Evolutionary conservation across 2,888 invertebrate genomes (phyloP).

Genomic region (Sinohyriopsis cumingii): DNA sequence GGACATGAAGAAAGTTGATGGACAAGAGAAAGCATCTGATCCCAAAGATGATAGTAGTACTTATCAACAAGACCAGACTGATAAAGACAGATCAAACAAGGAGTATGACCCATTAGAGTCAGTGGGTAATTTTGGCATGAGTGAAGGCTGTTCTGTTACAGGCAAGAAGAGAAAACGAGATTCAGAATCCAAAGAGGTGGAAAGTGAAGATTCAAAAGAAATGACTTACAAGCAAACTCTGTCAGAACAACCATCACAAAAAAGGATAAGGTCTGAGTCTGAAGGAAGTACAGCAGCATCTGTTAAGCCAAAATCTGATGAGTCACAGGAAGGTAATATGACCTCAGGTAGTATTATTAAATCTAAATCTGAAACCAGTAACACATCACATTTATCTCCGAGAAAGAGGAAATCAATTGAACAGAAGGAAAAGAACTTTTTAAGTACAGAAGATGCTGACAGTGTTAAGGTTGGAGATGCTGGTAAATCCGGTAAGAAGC

Average conservation of each 20-base stretch:
- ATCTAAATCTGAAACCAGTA: slow-evolving; percentile 1
- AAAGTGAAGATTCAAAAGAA: slow-evolving; percentile 8
- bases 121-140: background rate
- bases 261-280: background rate
- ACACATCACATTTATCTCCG: slow-evolving; percentile 4
- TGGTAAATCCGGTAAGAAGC: slow-evolving; percentile 25
- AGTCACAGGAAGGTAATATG: slow-evolving; percentile 6
- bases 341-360: background rate
- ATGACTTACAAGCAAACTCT: slow-evolving; percentile 3
- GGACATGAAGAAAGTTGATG: background rate
- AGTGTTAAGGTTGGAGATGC: slow-evolving; percentile 8
- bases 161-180: background rate
- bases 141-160: background rate
- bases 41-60: too few species aligned
- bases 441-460: slow-evolving; percentile 7
- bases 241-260: background rate
- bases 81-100: background rate
- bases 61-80: too few species aligned
- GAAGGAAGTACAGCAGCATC: slow-evolving; percentile 7
- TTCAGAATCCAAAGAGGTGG: background rate
- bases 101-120: background rate
- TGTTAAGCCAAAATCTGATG: slow-evolving; percentile 1
- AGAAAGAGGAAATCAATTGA: slow-evolving; percentile 4
- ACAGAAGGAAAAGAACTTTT: slow-evolving; percentile 7
- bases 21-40: too few species aligned